Percentiles rank a stretch among this genome's conserved stretches.
phyloP scores from a whole-genome alignment of 2,888 invertebrate genomes.

The Conomelus anceps region DNA sequence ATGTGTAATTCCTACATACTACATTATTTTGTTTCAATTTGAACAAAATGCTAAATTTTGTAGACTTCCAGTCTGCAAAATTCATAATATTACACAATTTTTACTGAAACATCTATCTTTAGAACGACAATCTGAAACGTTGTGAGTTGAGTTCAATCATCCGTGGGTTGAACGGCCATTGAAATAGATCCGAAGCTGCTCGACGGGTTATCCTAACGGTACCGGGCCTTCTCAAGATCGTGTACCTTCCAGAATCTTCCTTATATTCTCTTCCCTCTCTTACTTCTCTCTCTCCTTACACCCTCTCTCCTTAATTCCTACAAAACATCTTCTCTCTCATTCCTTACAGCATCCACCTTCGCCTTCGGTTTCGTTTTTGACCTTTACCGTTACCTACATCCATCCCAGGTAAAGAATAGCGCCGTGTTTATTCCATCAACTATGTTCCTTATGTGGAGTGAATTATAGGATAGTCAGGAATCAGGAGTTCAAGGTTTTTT shows the following conservation, averaged over 20 bases:
- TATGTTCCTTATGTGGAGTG: background rate
- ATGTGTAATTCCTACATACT: no score
- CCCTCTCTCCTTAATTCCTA: background rate
- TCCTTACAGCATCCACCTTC: no score
- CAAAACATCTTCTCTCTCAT: background rate
- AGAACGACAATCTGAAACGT: background rate
- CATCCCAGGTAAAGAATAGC: no score
- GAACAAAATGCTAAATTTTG: background rate
- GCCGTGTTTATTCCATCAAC: no score
- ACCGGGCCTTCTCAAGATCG: background rate
- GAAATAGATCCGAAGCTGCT: background rate
- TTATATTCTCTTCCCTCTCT: background rate
- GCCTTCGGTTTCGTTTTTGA: background rate
- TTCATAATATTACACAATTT: background rate
- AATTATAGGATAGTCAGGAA: background rate
- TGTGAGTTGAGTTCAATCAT: background rate
- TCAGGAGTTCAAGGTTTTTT: background rate
- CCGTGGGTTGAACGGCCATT: background rate
- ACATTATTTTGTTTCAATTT: no score
- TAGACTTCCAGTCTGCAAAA: background rate
- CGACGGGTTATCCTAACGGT: background rate
- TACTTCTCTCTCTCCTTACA: background rate
- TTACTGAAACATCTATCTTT: background rate
- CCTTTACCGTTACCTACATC: background rate
- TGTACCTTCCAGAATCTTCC: background rate